Evolutionary conservation across 2,797 vertebrate genomes (phyloP).

Genomic region (Sebastes glaucus): DNA sequence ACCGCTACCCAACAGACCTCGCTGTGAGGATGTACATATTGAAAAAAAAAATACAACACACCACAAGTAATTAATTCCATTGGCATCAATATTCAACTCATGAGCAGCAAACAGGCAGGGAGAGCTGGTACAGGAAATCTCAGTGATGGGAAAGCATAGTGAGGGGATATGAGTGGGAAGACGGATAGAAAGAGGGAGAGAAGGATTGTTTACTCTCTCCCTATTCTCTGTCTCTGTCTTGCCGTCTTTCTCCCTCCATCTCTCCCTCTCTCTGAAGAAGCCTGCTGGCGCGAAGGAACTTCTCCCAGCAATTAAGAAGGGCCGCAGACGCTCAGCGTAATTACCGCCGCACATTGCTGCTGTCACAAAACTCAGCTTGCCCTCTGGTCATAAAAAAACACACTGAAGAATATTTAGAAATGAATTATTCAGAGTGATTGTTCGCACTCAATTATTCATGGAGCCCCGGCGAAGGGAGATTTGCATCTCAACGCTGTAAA

Average conservation of each 20-base stretch:
- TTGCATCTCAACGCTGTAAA: constrained; percentile 84
- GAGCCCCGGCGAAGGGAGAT: constrained; percentile 76
- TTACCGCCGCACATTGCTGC: constrained; percentile 80
- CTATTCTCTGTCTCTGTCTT: constrained; percentile 52
- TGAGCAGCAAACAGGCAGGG: constrained; percentile 61
- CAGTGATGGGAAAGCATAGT: constrained; percentile 51
- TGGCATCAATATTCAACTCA: constrained; percentile 82
- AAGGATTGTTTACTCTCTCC: constrained; percentile 68
- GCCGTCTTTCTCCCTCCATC: constrained; percentile 32
- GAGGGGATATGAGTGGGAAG: constrained; percentile 58
- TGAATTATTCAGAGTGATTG: constrained; percentile 87
- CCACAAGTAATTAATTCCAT: constrained; percentile 83
- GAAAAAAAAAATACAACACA: constrained; percentile 49
- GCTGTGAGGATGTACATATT: constrained; percentile 70
- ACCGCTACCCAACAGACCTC: constrained; percentile 46
- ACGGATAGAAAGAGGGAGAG: constrained; percentile 33
- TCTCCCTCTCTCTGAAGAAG: constrained; percentile 57
- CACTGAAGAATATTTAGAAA: constrained; percentile 85
- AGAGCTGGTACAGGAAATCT: constrained; percentile 61
- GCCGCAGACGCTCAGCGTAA: constrained; percentile 78
- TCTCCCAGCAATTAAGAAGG: constrained; percentile 82
- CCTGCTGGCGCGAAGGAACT: constrained; percentile 78
- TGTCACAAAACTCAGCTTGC: constrained; percentile 83
- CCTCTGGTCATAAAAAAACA: constrained; percentile 82
- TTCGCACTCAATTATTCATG: constrained; percentile 85